Base-by-base conservation (phyloP, 2,797 vertebrate genomes). In the Gallinago nigripennis region DNA sequence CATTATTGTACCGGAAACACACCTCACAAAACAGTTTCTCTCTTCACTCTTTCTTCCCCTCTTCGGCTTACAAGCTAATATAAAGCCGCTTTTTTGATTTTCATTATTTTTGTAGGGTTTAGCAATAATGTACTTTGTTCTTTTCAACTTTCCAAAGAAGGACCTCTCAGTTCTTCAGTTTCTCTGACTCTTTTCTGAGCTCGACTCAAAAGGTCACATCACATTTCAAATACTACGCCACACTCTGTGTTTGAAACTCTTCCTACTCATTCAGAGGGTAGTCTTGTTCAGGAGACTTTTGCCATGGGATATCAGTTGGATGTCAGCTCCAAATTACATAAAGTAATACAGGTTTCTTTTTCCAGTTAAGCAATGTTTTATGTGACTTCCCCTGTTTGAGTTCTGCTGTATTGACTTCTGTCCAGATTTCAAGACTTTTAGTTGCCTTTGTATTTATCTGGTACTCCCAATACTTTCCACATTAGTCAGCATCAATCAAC, bases 401-500 rank as follows among this genome's bases (percentile, higher is more conserved):
- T 73, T 66, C 31, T 68, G 20, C 33, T 61, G 8, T 48, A 58
- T 24, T 64, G 73, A 83, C 11, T 82, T 61, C 37, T 65, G 27
- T 13, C 37, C 89, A 71, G 50, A 81, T n/a, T 48, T 69, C 54
- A 83, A 58, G 61, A 72, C n/a, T 75, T 89, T 53, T 54, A 45
- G 21, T 63, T 84, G 77, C 66, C 48, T 86, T 57, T 84, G 43
- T 63, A 53, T 70, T 92, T 90, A 79, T 61, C 56, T 82, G 39
- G 31, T 51, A 33, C 28, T 75, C 57, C 50, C 66, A 45, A 9
- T 1, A 1, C 35, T 82, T 94, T 78, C 77, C 48, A 70, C 85
- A 92, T 94, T 92, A 96, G 66, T 39, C 73, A 53, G 92, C 85
- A 84, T 57, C 87, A 86, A 46, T 88, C 63, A 91, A 35, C 87